These are phyloP conservation scores for Synergus laeviventris DNA, from an alignment of 2,888 invertebrate species.

Conservation along the genomic window DNA sequence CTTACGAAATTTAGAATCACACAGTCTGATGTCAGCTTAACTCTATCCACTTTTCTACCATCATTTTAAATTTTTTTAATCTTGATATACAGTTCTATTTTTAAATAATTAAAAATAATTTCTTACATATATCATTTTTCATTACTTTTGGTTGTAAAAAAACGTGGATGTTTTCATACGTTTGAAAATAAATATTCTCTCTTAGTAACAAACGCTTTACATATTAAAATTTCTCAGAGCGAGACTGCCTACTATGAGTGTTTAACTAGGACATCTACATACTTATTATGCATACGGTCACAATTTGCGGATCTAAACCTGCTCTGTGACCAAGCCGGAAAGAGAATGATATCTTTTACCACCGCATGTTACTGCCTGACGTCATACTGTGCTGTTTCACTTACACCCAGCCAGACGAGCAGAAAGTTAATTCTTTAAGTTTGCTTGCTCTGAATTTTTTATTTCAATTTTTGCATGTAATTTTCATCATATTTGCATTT, in stretches of 20 bases:
- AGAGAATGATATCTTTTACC: slow-evolving; percentile 14
- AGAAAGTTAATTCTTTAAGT: neutral
- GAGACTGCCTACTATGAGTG: neutral
- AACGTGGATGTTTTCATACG: slow-evolving; percentile 9
- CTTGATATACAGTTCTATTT: neutral
- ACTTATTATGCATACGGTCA: slow-evolving; percentile 30
- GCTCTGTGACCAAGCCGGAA: slow-evolving; percentile 2
- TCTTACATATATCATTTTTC: neutral
- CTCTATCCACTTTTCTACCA: neutral
- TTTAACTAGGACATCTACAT: slow-evolving; percentile 26
- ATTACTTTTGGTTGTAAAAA: neutral
- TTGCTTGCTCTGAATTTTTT: neutral
- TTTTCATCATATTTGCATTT: neutral
- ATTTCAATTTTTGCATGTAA: neutral
- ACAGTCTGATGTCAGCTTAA: neutral
- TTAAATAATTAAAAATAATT: neutral
- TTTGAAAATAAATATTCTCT: slow-evolving; percentile 13
- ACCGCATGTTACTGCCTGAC: slow-evolving; percentile 1
- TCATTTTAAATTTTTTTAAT: neutral
- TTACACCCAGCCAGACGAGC: neutral
- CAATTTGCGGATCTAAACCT: slow-evolving; percentile 4
- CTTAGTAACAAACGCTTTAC: neutral
- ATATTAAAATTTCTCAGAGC: slow-evolving; percentile 20
- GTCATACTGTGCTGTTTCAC: neutral
- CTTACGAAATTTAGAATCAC: neutral